Conservation (phyloP, 2,113 vertebrate species). For the Stictonetta naevosa region DNA sequence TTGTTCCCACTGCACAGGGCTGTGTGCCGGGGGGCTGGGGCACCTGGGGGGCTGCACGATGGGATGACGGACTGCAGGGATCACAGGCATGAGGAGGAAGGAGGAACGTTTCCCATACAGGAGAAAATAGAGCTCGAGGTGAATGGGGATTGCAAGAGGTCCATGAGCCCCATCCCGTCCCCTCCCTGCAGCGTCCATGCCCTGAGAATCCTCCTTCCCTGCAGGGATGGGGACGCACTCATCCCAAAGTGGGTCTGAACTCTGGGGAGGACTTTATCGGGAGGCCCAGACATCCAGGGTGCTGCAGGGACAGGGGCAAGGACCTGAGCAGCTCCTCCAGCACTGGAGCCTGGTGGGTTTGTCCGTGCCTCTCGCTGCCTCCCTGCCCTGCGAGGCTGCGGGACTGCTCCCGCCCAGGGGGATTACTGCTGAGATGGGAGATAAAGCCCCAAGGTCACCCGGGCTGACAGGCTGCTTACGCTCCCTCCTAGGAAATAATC, state of each 20-base stretch:
- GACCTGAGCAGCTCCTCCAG: background rate
- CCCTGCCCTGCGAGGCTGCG: background rate
- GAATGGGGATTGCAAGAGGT: background rate
- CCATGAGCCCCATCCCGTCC: background rate
- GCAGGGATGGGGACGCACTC: accelerated
- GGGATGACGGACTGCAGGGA: background rate
- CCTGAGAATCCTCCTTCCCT: background rate
- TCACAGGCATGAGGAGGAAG: background rate
- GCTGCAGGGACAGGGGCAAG: background rate
- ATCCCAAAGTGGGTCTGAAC: accelerated
- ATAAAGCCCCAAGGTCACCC: background rate
- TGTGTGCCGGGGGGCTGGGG: background rate
- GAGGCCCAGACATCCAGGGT: background rate
- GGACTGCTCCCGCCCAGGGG: background rate
- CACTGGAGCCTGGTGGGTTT: background rate
- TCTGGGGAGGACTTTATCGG: background rate
- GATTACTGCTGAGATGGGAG: background rate
- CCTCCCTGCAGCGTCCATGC: background rate
- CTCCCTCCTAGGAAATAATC: background rate
- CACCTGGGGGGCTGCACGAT: background rate
- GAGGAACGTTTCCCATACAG: background rate
- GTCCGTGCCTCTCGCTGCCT: background rate
- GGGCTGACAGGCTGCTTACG: background rate
- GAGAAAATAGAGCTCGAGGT: background rate
- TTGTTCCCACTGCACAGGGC: background rate